Percentiles rank a stretch among this genome's conserved stretches.
Evolutionary conservation across 2,113 vertebrate species (phyloP).

Genomic region (Salvelinus sp.): DNA sequence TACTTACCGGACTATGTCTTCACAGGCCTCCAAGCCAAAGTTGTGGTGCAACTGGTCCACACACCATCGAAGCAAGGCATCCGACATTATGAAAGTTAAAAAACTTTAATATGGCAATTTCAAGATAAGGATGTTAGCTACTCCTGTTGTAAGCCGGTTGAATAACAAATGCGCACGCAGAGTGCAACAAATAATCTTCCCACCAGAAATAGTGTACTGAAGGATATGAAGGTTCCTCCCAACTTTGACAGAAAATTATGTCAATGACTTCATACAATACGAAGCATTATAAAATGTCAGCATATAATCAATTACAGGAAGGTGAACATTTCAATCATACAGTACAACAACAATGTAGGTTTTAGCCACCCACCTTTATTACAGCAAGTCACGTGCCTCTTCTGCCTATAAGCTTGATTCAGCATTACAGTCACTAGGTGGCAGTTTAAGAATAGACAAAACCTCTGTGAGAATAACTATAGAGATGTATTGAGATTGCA

Average conservation of each 20-base stretch:
- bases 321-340: too few relatives aligned
- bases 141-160: not conserved
- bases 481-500: too few relatives aligned
- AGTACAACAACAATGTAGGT: too few relatives aligned
- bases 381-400: too few relatives aligned
- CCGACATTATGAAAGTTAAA: slow-evolving; percentile 59
- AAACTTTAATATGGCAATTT: not conserved
- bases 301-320: too few relatives aligned
- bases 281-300: too few relatives aligned
- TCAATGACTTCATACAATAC: too few relatives aligned
- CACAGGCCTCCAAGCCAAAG: slow-evolving; percentile 86
- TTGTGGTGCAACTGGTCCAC: slow-evolving; percentile 78
- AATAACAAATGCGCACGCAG: slow-evolving; percentile 36
- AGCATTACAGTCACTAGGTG: slow-evolving; percentile 29
- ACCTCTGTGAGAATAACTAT: too few relatives aligned
- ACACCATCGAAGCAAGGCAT: slow-evolving; percentile 80
- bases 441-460: slow-evolving; percentile 7
- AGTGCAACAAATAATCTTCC: slow-evolving; percentile 14
- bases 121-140: not conserved
- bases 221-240: not conserved
- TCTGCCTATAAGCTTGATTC: too few relatives aligned
- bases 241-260: not conserved
- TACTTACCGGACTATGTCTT: slow-evolving; percentile 89
- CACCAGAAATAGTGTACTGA: not conserved
- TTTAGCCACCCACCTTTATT: too few relatives aligned